Base-by-base conservation (phyloP, 2,113 vertebrate species). In the Laticauda laticaudata region DNA sequence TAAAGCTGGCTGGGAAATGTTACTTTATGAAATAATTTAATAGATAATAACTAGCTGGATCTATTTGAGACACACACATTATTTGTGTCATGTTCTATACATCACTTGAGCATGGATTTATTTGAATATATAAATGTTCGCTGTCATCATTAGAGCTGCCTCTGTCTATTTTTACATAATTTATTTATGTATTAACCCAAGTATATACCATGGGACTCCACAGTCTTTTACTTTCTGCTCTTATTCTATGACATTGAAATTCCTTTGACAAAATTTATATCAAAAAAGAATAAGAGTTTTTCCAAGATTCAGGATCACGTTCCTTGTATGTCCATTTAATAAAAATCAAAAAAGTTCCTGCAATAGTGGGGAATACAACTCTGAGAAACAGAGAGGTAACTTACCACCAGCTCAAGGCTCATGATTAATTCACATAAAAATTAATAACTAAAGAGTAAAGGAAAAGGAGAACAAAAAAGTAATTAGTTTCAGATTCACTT, bases 401-500 rank as follows among this genome's bases (percentile, higher is more conserved):
- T 48, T 90, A 95, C 53, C 56, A 91, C 12, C 54, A 90, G 95
- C 91, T 57, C 5, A 11, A 93, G 56, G 24, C 55, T n/a, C 7
- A 91, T 86, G 93, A 53, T 5, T 53, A 4, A 91, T 94, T 94
- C 91, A 23, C 57, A 92, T 61, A 8, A 0, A 59, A 10, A 91
- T 87, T 11, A 92, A 91, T 39, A 93, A 89, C 20, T 3, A 59
- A 26, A 91, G 85, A 91, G 45, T 21, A 53, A 69, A 12, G 34
- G 21, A 54, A 89, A 93, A 24, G 20, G 23, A 59, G 26, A 59
- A 59, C 43, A 39, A 91, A 86, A 75, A 87, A 87, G 2, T n/a
- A 2, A 1, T 3, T 26, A 75, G 87, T 9, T 85, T 94, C 55
- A 12, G 14, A 69, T 92, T 26, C 75, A 4, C 48, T 45, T 91